Evolutionary conservation across 2,888 invertebrate genomes (phyloP).

Genomic region (Pachymerium ferrugineum): DNA sequence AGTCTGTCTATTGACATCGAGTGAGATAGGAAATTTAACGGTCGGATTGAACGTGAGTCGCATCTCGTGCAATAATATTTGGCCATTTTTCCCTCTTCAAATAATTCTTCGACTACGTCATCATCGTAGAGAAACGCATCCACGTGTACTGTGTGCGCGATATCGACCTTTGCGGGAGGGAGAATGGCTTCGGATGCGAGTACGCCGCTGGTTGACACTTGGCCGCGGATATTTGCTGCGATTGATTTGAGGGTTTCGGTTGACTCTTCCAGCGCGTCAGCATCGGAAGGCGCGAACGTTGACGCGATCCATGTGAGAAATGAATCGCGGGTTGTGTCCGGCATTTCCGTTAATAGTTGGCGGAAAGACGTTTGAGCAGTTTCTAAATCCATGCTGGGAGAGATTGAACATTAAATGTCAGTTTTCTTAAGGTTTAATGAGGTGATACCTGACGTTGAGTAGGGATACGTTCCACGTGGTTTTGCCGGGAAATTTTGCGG

Average conservation of each 20-base stretch:
- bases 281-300: not conserved
- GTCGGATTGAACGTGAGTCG: conserved; percentile 52
- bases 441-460: too few species aligned
- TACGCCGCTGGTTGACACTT: not conserved
- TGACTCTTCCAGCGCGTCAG: not conserved
- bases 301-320: not conserved
- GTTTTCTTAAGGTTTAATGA: too few species aligned
- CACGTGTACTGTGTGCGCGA: conserved; percentile 56
- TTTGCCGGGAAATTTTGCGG: too few species aligned
- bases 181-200: not conserved
- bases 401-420: too few species aligned
- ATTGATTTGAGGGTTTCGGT: not conserved
- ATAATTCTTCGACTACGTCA: conserved; percentile 56
- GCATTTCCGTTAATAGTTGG: not conserved
- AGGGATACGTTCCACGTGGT: too few species aligned
- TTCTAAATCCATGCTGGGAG: not conserved
- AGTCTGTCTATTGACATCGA: conserved; percentile 59
- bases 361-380: not conserved
- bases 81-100: conserved; percentile 51
- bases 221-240: not conserved
- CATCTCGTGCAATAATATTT: conserved; percentile 54
- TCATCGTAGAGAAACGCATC: conserved; percentile 68
- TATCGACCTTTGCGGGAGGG: conserved; percentile 40
- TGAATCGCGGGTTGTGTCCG: not conserved
- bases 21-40: conserved; percentile 58